These are phyloP conservation scores for Philonicus albiceps DNA, from an alignment of 2,888 invertebrate genomes.

Conservation along the genomic window DNA sequence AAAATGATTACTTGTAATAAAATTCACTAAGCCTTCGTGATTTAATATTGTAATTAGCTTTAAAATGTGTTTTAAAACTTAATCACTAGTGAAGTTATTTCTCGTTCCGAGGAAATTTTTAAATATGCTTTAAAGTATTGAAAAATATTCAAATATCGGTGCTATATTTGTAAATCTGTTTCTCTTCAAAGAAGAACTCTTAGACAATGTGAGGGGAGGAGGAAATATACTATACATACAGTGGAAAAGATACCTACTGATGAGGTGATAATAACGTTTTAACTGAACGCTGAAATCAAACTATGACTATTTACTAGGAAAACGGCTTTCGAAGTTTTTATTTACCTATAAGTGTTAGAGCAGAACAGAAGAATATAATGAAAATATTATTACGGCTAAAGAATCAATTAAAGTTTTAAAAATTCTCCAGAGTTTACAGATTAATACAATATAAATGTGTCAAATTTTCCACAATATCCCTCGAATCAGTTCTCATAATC, in stretches of 20 bases:
- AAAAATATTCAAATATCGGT: conserved; percentile 40
- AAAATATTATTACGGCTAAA: conserved; percentile 12
- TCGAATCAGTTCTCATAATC: conserved; percentile 17
- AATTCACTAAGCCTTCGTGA: conserved; percentile 25
- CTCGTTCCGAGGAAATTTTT: conserved; percentile 18
- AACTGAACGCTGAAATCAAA: not conserved
- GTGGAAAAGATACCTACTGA: conserved; percentile 15
- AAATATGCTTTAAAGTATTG: conserved; percentile 40
- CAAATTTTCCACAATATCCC: conserved; percentile 40
- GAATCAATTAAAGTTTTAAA: not conserved
- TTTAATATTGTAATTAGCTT: conserved; percentile 25
- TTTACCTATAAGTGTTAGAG: not conserved
- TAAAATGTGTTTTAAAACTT: conserved; percentile 9
- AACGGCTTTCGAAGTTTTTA: conserved; percentile 29
- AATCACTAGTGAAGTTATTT: conserved; percentile 18
- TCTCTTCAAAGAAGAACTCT: conserved; percentile 21
- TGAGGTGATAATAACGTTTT: conserved; percentile 18
- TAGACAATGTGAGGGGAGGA: not conserved
- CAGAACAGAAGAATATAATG: not conserved
- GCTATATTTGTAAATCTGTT: conserved; percentile 40
- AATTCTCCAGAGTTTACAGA: conserved; percentile 5
- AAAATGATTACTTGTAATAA: not conserved
- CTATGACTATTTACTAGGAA: conserved; percentile 11
- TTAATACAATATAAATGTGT: conserved; percentile 41
- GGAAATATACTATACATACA: conserved; percentile 4